Evolutionary conservation across 2,888 invertebrate genomes (phyloP), one percentile per base, ranked within the genome.

Genomic region (Serrognathus titanus): DNA sequence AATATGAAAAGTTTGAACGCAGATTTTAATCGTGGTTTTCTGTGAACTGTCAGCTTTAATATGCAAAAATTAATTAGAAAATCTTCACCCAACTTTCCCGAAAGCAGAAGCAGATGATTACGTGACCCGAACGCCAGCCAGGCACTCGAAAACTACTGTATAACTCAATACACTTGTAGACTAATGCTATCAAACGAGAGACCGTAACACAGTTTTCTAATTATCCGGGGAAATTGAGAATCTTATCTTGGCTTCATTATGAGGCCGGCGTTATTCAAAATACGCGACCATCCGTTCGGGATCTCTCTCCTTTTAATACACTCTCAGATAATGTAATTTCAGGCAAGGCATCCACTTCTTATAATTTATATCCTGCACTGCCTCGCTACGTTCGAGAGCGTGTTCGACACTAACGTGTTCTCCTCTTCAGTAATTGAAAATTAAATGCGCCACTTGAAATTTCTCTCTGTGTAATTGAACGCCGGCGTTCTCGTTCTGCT

Each of bases 211-310:
- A 45, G 45, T 45, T 45, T 45, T 20, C 20, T 45, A 45, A 45
- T 45, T 45, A 45, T 45, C 45, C 45, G 13, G 45, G 45, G 45
- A 45, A 45, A 45, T 45, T 45, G 45, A 45, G 45, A 13, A 45
- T 45, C 45, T 45, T 45, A 45, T 45, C 45, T 10, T 11, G 16
- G 20, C 20, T 45, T 45, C 45, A 13, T 45, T 45, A 45, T 45
- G 13, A 24, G 45, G 6, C 9, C 16, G 13, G 11, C 43, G 45
- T 24, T 45, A 24, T 45, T 45, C 20, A 45, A 45, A 45, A 45
- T 45, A 24, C 20, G 45, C 45, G 45, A 24, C 45, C 45, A 45
- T 45, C 45, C 45, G 45, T 45, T 16, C 16, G 45, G 13, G 11
- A 13, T 16, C 45, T 16, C 45, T 10, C 20, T 12, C 20, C 45